Conservation (phyloP, 2,888 invertebrate genomes). For the Habrosyne pyritoides region DNA sequence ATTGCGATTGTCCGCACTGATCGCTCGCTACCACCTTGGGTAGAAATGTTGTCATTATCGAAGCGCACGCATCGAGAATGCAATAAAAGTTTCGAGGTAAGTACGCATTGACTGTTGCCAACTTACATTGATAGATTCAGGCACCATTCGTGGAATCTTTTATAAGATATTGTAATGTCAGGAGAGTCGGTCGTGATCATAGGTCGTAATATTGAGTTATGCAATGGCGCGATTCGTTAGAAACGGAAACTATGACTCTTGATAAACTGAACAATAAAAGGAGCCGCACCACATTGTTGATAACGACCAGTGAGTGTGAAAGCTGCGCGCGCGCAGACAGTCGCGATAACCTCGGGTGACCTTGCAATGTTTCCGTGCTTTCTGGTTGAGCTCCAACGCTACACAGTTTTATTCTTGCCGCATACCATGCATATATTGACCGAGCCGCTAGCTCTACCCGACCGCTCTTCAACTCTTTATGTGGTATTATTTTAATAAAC, state of each 20-base stretch:
- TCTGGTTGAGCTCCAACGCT: slow-evolving; percentile 33
- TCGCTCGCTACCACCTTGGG: slow-evolving; percentile 75
- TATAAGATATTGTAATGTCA: slow-evolving; percentile 43
- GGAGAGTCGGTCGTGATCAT: slow-evolving; percentile 34
- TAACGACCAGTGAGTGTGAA: slow-evolving; percentile 58
- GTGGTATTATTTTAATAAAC: slow-evolving; percentile 28
- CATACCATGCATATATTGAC: slow-evolving; percentile 17
- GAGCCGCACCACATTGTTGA: slow-evolving; percentile 42
- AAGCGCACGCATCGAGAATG: slow-evolving; percentile 71
- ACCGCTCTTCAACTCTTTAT: slow-evolving; percentile 10
- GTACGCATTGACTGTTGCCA: slow-evolving; percentile 55
- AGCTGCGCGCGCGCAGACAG: slow-evolving; percentile 51
- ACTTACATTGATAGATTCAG: slow-evolving; percentile 56
- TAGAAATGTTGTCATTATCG: slow-evolving; percentile 81
- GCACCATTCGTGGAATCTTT: slow-evolving; percentile 46
- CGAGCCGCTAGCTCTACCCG: slow-evolving; percentile 13
- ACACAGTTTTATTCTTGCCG: slow-evolving; percentile 18
- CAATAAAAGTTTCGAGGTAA: slow-evolving; percentile 62
- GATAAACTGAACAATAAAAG: slow-evolving; percentile 41
- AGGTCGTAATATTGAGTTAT: slow-evolving; percentile 36
- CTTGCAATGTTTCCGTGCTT: slow-evolving; percentile 57
- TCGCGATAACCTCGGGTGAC: slow-evolving; percentile 67
- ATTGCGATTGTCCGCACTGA: slow-evolving; percentile 78
- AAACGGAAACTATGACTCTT: slow-evolving; percentile 24
- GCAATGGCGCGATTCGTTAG: slow-evolving; percentile 29